Evolutionary conservation across 2,797 vertebrate species (phyloP).

Genomic region (Acanthiza pusilla): DNA sequence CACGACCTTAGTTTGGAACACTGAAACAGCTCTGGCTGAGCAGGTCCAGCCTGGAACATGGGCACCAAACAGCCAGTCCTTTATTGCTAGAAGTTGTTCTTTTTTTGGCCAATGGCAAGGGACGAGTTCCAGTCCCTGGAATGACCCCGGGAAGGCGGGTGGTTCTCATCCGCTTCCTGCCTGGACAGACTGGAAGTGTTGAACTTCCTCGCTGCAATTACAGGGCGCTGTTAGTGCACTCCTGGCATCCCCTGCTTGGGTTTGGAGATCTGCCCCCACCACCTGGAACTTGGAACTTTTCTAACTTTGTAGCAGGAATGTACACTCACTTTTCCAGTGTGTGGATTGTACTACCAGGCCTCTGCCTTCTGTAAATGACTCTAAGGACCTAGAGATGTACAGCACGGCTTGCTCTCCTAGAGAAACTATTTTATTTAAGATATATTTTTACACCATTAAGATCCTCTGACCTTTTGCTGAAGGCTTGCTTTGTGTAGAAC

Average conservation of each 20-base stretch:
- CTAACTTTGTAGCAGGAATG: slow-evolving; percentile 42
- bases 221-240: not conserved
- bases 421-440: slow-evolving; percentile 69
- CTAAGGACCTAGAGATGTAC: slow-evolving; percentile 35
- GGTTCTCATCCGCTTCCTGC: not conserved
- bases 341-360: not conserved
- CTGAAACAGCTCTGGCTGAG: not conserved
- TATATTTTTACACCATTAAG: slow-evolving; percentile 69
- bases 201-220: not conserved
- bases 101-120: not conserved
- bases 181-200: not conserved
- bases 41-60: not conserved
- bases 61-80: not conserved
- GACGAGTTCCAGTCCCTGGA: not conserved
- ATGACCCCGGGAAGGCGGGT: not conserved
- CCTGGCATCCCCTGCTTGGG: not conserved
- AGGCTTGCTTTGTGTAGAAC: slow-evolving; percentile 66
- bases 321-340: slow-evolving; percentile 1
- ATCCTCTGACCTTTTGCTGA: slow-evolving; percentile 61
- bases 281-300: not conserved
- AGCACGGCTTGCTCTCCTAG: slow-evolving; percentile 50
- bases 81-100: not conserved
- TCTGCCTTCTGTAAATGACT: slow-evolving; percentile 16
- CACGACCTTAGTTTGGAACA: not conserved
- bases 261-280: not conserved